Evolutionary conservation across 2,888 invertebrate genomes (phyloP), one percentile per base, ranked within the genome.

Genomic region (Netelia virgata): DNA sequence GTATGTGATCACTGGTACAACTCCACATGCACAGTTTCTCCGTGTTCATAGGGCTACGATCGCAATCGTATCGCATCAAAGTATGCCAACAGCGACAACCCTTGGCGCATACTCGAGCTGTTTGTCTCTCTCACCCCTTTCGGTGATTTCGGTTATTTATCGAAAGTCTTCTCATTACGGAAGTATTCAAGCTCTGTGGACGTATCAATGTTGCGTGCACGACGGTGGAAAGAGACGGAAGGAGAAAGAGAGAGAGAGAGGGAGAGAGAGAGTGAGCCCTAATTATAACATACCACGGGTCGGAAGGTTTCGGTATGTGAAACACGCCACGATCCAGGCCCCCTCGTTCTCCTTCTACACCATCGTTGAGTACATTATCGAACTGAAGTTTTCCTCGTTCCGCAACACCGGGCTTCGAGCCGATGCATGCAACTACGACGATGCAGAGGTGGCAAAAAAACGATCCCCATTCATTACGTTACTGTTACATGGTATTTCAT

Each of bases 251-350:
- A 47, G 47, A 47, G 47, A 11, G 47, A 47, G 47, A 47, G 47
- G 14, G 47, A 57, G 18, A 57, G 11, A 47, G 47, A 47, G 47
- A 57, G 18, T 18, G 11, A 57, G 57, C 85, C 87, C 90, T 91
- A 91, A 91, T 91, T 91, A 90, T 90, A 89, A 91, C 91, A 90
- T 91, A 90, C 90, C 90, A 87, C 55, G 87, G 75, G 59, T 43
- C 87, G 89, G 86, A 86, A 88, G 87, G 86, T 78, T 83, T 59
- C 36, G 89, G 87, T 87, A 90, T 90, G 89, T 87, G 81, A 69
- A 64, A 59, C 75, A 79, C 83, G 84, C 83, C 85, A 90, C 89
- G 88, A 85, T 81, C 70, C 63, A 53, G 61, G 18, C 47, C 16
- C 6, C 20, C 59, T 72, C 10, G 16, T 28, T n/a, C 47, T 36